Base-by-base conservation (phyloP, 23 tunicate species). In the Ascidia mentula region DNA sequence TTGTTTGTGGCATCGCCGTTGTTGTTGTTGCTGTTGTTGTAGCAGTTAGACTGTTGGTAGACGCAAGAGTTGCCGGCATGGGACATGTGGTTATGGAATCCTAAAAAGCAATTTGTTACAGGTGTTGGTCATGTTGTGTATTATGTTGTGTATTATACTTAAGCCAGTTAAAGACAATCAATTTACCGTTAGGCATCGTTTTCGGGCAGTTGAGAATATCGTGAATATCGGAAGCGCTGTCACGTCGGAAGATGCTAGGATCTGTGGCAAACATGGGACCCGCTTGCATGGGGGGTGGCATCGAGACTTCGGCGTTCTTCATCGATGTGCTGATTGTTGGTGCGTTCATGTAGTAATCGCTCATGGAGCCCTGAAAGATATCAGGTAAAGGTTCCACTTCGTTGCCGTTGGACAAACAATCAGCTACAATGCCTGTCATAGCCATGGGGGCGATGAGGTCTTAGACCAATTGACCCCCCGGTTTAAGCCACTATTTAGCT, bases 181-280 rank as follows among this genome's bases (percentile, higher is more conserved):
- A 20, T 28, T 53, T 9, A 53, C 65, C 65, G 65, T 53, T 53
- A 28, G 28, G 22, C 22, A 53, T 28, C 1, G 65, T 53, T 53
- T 53, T 53, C 24, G 65, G 24, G 13, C 69, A 31, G 80, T 40
- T 80, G 72, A 91, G 60, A 26, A 91, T 91, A 24, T 91, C 97
- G 72, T 86, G 85, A 53, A 91, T 89, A 45, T 89, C 89, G 6
- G 97, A 91, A 34, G 97, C 97, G 77, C 97, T 91, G 37, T 91
- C 97, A 0, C 97, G 87, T 78, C 97, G 40, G 80, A 86, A 91
- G 18, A 34, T 34, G 31, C 72, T 78, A 32, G 90, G 90, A 74
- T 91, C 97, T 13, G 97, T 86, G 38, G 89, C 59, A 69, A 80
- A 86, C 24, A 87, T 86, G 20, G 90, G 87, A 18, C 84, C 73